A percentile compares a stretch with the other conserved stretches of the same genome.
Evolutionary conservation across 37 sponge, comb jelly and placozoan species (phyloP).

Genomic region (Eunapius fragilis): DNA sequence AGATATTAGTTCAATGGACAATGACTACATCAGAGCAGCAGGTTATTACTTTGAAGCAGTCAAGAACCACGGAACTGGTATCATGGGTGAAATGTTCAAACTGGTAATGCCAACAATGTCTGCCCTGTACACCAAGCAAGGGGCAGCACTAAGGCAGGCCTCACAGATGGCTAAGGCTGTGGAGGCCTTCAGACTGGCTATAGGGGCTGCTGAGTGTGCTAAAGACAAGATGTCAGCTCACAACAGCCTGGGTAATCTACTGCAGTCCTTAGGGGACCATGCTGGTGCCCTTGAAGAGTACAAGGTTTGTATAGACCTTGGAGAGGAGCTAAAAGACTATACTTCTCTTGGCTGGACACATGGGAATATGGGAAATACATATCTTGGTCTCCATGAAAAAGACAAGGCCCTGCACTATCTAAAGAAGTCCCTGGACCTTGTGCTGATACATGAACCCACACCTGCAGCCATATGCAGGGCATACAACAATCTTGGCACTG

Average conservation of each 20-base stretch:
- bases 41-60: conserved; percentile 25
- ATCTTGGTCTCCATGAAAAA: conserved; percentile 45
- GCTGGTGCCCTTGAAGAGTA: conserved; percentile 52
- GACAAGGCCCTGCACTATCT: conserved; percentile 69
- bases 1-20: conserved; percentile 29
- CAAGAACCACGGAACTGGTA: conserved; percentile 3
- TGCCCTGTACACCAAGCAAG: conserved; percentile 35
- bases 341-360: conserved; percentile 70
- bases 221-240: conserved; percentile 51
- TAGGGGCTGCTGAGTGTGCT: neutral
- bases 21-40: conserved; percentile 24
- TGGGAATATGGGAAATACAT: conserved; percentile 84
- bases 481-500: conserved; percentile 73
- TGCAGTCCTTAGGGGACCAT: conserved; percentile 60
- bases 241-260: conserved; percentile 67
- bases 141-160: conserved; percentile 10
- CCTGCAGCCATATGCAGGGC: conserved; percentile 65
- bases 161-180: conserved; percentile 40
- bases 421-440: conserved; percentile 50
- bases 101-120: conserved; percentile 37
- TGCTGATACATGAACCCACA: conserved; percentile 39
- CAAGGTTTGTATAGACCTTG: conserved; percentile 26
- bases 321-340: conserved; percentile 39
- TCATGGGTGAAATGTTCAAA: conserved; percentile 18
- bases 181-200: conserved; percentile 22